Percentiles rank a stretch among this genome's conserved stretches.
These are phyloP conservation scores for Punctoribates punctum DNA, from an alignment of 2,888 invertebrate genomes.

Conservation along the genomic window DNA sequence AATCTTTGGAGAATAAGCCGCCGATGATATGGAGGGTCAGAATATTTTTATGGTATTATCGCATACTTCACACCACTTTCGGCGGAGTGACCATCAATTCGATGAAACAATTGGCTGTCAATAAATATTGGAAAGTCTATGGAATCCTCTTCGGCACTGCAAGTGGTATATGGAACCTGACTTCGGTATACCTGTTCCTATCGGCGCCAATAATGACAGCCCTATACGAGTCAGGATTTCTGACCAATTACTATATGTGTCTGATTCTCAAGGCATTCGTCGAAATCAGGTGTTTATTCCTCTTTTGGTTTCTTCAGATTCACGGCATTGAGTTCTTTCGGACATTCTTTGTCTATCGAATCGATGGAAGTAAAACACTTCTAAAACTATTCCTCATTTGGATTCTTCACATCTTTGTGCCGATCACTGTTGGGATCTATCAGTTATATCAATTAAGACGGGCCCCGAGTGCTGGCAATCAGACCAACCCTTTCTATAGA, in stretches of 20 bases:
- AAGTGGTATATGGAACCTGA: background rate
- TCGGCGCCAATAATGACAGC: background rate
- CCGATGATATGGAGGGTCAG: background rate
- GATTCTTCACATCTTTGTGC: background rate
- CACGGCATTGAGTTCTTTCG: slow-evolving; percentile 9
- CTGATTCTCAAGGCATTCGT: background rate
- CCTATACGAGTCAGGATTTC: background rate
- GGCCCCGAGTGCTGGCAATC: background rate
- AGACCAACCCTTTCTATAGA: background rate
- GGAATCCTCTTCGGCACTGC: background rate
- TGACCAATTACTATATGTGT: background rate
- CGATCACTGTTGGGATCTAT: background rate
- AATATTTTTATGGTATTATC: background rate
- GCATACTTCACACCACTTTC: background rate
- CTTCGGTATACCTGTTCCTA: background rate
- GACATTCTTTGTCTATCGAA: background rate
- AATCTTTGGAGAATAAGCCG: too few relatives aligned
- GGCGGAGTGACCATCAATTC: background rate
- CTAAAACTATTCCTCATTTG: background rate
- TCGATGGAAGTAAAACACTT: background rate
- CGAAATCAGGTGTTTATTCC: background rate
- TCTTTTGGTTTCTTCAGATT: slow-evolving; percentile 16
- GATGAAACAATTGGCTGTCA: background rate
- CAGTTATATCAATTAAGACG: background rate
- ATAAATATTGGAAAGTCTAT: background rate